Conservation (phyloP, 2,113 vertebrate species). For the Tupaia chinensis region DNA sequence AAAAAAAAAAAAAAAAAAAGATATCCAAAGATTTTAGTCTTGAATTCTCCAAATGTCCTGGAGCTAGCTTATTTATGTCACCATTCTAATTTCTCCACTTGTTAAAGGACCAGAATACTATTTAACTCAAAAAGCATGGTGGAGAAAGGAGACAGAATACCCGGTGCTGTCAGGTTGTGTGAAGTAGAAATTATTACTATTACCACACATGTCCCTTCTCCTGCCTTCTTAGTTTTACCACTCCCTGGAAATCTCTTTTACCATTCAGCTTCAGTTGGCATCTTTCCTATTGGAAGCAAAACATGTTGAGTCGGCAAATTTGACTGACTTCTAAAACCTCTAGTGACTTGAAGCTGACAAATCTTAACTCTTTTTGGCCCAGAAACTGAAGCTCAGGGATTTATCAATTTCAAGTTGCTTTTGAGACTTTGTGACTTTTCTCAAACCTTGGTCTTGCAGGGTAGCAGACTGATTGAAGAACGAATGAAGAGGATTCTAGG, state of each 20-base stretch:
- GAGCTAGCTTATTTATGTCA: not conserved
- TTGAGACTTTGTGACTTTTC: not conserved
- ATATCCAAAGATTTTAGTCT: not conserved
- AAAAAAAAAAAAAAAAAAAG: too few relatives aligned
- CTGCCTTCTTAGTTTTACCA: not conserved
- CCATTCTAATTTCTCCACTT: not conserved
- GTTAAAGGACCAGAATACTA: not conserved
- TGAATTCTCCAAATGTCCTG: not conserved
- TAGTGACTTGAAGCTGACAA: constrained; percentile 45
- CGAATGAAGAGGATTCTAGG: too few relatives aligned
- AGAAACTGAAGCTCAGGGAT: constrained; percentile 27
- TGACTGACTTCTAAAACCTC: constrained; percentile 58
- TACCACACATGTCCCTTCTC: not conserved
- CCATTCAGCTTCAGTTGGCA: constrained; percentile 22
- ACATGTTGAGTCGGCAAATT: constrained; percentile 60
- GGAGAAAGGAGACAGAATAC: not conserved
- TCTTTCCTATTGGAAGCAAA: constrained; percentile 59
- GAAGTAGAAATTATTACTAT: not conserved
- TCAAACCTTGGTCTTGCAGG: not conserved
- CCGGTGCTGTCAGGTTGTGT: not conserved
- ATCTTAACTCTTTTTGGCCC: constrained; percentile 52
- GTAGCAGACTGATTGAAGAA: not conserved
- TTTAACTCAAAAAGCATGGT: not conserved
- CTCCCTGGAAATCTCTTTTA: constrained; percentile 51
- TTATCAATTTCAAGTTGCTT: constrained; percentile 32